These are phyloP conservation scores for Drosophila meridionalis DNA, from an alignment of 2,888 invertebrate genomes.

Conservation along the genomic window DNA sequence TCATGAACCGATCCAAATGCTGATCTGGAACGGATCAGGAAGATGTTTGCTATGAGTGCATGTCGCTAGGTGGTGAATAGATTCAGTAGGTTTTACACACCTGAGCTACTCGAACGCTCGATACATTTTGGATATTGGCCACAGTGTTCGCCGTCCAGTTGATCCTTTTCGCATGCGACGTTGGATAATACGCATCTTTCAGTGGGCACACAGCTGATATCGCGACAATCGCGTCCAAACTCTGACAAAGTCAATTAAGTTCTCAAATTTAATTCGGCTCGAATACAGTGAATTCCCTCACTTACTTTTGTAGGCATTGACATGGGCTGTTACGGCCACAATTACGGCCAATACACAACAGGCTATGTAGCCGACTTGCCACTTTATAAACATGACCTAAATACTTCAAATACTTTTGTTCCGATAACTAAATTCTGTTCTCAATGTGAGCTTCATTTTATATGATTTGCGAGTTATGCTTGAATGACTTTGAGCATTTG, in stretches of 20 bases:
- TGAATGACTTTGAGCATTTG: constrained; percentile 22
- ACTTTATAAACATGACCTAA: constrained; percentile 27
- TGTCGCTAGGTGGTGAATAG: constrained; percentile 1
- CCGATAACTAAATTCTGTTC: constrained; percentile 25
- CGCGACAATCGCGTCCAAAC: constrained; percentile 52
- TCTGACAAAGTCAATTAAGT: constrained; percentile 25
- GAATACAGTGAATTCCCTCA: background rate
- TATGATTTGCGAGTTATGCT: constrained; percentile 37
- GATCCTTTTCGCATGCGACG: constrained; percentile 46
- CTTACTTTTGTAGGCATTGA: constrained; percentile 52
- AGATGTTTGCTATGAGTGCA: constrained; percentile 11
- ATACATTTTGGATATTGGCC: constrained; percentile 57
- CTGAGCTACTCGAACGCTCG: constrained; percentile 24
- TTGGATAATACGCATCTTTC: constrained; percentile 45
- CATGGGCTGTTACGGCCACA: constrained; percentile 27
- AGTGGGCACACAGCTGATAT: constrained; percentile 41
- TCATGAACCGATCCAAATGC: constrained; percentile 46
- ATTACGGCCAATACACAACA: constrained; percentile 28
- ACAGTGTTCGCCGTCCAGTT: constrained; percentile 44
- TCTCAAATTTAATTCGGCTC: background rate
- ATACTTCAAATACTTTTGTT: background rate
- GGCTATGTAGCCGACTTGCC: constrained; percentile 9
- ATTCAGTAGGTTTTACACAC: constrained; percentile 28
- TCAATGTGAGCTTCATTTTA: constrained; percentile 29
- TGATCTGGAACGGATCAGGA: constrained; percentile 69